Evolutionary conservation across 23 tunicate species (phyloP).

Genomic region (Phallusia fumigata): DNA sequence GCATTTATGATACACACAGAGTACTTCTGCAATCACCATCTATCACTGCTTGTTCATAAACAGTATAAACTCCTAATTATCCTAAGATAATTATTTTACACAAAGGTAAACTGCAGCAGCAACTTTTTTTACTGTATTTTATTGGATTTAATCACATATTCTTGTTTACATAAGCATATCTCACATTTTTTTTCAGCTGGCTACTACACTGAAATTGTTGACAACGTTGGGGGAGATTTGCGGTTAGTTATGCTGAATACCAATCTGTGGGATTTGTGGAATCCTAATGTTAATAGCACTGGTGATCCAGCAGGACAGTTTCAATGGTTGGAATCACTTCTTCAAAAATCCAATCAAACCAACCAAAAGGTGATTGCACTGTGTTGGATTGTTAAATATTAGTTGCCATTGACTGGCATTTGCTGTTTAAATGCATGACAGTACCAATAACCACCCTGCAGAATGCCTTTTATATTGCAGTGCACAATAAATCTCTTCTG

Average conservation of each 20-base stretch:
- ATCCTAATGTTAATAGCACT: slow-evolving; percentile 36
- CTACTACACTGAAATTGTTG: slow-evolving; percentile 34
- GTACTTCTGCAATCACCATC: no score
- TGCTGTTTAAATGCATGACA: no score
- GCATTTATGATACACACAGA: no score
- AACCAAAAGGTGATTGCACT: neutral
- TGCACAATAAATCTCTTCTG: no score
- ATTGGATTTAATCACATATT: neutral
- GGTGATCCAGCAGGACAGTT: slow-evolving; percentile 70
- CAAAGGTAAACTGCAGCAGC: no score
- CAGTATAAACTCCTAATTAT: no score
- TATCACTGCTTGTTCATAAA: no score
- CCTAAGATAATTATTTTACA: no score
- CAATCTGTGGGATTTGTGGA: slow-evolving; percentile 68
- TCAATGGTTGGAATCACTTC: slow-evolving; percentile 33
- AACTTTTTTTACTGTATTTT: no score
- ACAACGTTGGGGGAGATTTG: neutral
- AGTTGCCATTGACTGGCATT: no score
- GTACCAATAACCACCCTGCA: no score
- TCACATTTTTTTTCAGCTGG: slow-evolving; percentile 40
- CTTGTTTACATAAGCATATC: neutral
- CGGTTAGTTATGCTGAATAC: slow-evolving; percentile 47
- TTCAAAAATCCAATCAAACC: neutral
- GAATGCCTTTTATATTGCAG: no score
- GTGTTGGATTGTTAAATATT: neutral